phyloP scores from a whole-genome alignment of 35 echinoderm and acorn worm genomes.

The Acanthaster planci region DNA sequence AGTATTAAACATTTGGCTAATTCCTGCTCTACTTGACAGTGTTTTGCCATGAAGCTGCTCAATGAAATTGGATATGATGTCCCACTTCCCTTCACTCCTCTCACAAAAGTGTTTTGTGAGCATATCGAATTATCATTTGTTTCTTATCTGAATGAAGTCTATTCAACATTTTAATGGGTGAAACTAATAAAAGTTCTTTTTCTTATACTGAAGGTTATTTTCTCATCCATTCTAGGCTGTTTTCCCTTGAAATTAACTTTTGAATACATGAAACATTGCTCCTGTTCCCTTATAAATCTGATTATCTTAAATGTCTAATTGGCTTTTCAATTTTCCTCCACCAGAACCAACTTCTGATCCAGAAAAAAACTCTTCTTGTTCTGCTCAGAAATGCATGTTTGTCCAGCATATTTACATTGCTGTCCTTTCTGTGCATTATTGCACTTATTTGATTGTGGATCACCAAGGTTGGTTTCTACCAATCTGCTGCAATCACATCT shows the following conservation, averaged over 20 bases:
- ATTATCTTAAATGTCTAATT: slow-evolving; percentile 21
- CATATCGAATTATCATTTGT: not conserved
- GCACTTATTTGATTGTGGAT: slow-evolving; percentile 15
- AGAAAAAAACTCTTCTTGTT: not conserved
- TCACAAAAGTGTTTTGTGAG: no score
- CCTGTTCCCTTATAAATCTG: not conserved
- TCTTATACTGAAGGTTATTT: not conserved
- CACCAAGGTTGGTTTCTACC: slow-evolving; percentile 13
- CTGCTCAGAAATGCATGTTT: not conserved
- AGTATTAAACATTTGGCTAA: no score
- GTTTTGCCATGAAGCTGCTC: no score
- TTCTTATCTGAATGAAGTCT: not conserved
- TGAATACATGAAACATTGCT: not conserved
- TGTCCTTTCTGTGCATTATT: slow-evolving; percentile 6
- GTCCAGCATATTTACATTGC: not conserved
- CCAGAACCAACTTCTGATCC: not conserved
- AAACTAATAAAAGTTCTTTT: not conserved
- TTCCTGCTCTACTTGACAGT: no score
- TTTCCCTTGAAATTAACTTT: not conserved
- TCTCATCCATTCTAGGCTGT: not conserved
- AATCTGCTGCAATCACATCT: slow-evolving; percentile 5
- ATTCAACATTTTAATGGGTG: not conserved
- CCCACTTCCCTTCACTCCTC: no score
- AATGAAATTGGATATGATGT: no score
- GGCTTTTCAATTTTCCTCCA: slow-evolving; percentile 4